Base-by-base conservation (phyloP, 2,888 invertebrate genomes). In the Melitaea athalia region DNA sequence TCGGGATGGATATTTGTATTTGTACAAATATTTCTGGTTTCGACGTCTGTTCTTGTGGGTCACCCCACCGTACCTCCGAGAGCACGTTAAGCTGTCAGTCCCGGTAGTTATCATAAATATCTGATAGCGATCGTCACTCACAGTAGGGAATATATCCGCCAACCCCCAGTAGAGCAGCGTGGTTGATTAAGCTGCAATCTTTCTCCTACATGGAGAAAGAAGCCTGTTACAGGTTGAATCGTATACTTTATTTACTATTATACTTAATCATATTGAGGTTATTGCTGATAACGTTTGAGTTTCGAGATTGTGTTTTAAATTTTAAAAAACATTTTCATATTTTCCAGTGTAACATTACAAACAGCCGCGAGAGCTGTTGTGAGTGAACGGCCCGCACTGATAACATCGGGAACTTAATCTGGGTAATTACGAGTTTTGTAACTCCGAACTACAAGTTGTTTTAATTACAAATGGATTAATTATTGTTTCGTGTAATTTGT, bases 401-500 rank as follows among this genome's bases (percentile, higher is more conserved):
- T 66, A 66, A 53, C 60, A 66, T 66, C 61, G 11, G 47, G 43
- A 65, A 55, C 50, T 65, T 50, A 59, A 50, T 57, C 59, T 14
- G 15, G 33, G 60, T 68, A 68, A 68, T 68, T 68, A 68, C 47
- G 52, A 53, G 38, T 63, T 68, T 53, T 52, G 63, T 64, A 68
- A 64, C 52, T 55, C 15, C 67, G n/a, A 60, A 53, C 60, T 59
- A 64, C 68, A 64, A 70, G 55, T 70, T 64, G 70, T 68, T 67
- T 38, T 64, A 61, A 61, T 64, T 57, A 64, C 70, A 33, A 67
- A 67, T 64, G 67, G 64, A 64, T 67, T 68, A 61, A 70, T 67
- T 67, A 67, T 33, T 63, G 67, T 50, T 57, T 45, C 57, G 45
- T 59, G 64, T 69, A 63, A 67, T 69, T 69, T 63, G 63, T 38